Evolutionary conservation across 2,113 vertebrate genomes (phyloP).

Genomic region (Chloropsis hardwickii): DNA sequence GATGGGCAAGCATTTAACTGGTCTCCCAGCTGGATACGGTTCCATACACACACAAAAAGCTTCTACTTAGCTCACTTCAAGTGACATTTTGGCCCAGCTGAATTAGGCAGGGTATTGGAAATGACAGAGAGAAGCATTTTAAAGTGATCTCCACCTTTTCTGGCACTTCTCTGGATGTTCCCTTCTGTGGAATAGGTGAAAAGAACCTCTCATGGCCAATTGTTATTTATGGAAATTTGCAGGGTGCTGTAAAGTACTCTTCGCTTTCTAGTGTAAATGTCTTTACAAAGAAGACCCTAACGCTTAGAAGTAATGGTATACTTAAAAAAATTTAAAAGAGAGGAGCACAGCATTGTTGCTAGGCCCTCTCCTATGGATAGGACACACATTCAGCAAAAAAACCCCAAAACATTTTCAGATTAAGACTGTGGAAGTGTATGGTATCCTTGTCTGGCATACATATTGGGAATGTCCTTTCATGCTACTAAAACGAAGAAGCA

Average conservation of each 20-base stretch:
- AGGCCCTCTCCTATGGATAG: not conserved
- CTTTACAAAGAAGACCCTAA: slow-evolving; percentile 17
- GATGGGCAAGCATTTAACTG: slow-evolving; percentile 44
- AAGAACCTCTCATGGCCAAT: slow-evolving; percentile 28
- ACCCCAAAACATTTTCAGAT: not conserved
- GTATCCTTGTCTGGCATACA: not conserved
- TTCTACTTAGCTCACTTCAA: slow-evolving; percentile 65
- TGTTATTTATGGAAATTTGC: slow-evolving; percentile 56
- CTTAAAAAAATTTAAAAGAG: not conserved
- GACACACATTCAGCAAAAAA: not conserved
- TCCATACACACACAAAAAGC: slow-evolving; percentile 55
- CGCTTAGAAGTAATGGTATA: slow-evolving; percentile 1
- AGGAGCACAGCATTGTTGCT: not conserved
- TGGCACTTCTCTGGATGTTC: slow-evolving; percentile 41
- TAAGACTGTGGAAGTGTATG: not conserved
- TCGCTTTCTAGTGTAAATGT: slow-evolving; percentile 23
- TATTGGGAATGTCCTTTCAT: not conserved
- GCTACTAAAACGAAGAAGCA: not conserved
- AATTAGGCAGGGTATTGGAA: slow-evolving; percentile 51
- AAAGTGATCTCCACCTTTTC: slow-evolving; percentile 59
- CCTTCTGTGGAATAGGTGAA: slow-evolving; percentile 42
- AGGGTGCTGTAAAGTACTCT: slow-evolving; percentile 42
- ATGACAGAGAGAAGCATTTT: slow-evolving; percentile 46
- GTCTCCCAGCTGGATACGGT: not conserved
- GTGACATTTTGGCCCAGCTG: slow-evolving; percentile 60